phyloP scores from a whole-genome alignment of 2,113 vertebrate genomes.

The Tautogolabrus adspersus region DNA sequence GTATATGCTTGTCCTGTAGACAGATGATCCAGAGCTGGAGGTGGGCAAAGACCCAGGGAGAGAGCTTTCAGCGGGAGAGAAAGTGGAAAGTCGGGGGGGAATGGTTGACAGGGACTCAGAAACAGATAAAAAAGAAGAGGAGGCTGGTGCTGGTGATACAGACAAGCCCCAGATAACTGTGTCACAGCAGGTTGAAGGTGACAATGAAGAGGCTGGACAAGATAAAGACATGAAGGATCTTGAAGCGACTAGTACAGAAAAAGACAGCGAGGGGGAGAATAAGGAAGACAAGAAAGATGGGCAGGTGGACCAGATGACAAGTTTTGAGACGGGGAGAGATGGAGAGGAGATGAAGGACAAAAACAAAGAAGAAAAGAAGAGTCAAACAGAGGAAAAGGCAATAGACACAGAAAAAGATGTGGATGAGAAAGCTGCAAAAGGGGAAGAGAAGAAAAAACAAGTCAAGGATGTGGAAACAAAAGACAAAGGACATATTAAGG shows the following conservation, averaged over 20 bases:
- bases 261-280: slow-evolving; percentile 21
- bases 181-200: slow-evolving; percentile 23
- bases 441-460: slow-evolving; percentile 54
- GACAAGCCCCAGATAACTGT: slow-evolving; percentile 3
- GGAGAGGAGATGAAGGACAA: slow-evolving; percentile 22
- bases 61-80: slow-evolving; percentile 15
- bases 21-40: slow-evolving; percentile 16
- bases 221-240: slow-evolving; percentile 32
- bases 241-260: slow-evolving; percentile 1
- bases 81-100: slow-evolving; percentile 33
- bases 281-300: slow-evolving; percentile 12
- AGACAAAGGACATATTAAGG: slow-evolving; percentile 67
- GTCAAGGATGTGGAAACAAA: slow-evolving; percentile 43
- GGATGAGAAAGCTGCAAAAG: slow-evolving; percentile 41
- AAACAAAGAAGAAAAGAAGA: slow-evolving; percentile 37
- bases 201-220: slow-evolving; percentile 28
- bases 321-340: slow-evolving; percentile 14
- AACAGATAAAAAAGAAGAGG: slow-evolving; percentile 9
- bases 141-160: slow-evolving; percentile 17
- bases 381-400: slow-evolving; percentile 23
- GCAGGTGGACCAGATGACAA: slow-evolving; percentile 16
- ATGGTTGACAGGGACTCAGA: slow-evolving; percentile 1
- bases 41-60: slow-evolving; percentile 23
- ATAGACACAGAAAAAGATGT: slow-evolving; percentile 7
- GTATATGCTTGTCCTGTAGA: slow-evolving; percentile 41